Evolutionary conservation across 2,797 vertebrate genomes (phyloP).

Genomic region (Carduelis carduelis): DNA sequence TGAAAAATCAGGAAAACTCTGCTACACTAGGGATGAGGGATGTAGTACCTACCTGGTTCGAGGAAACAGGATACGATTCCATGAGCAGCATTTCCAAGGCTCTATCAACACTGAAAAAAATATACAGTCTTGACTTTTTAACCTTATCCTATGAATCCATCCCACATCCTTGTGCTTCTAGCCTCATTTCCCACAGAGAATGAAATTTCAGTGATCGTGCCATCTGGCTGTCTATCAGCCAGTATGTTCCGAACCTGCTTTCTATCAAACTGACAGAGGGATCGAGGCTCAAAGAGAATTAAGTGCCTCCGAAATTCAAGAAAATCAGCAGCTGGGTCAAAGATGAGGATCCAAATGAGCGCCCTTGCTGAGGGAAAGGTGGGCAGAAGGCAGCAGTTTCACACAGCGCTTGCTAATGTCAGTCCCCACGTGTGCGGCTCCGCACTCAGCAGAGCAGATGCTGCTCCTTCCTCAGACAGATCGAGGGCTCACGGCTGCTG

Average conservation of each 20-base stretch:
- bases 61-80: neutral
- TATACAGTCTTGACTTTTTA: neutral
- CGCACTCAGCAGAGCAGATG: neutral
- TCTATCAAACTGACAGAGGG: slow-evolving; percentile 42
- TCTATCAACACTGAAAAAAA: neutral
- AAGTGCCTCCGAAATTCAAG: neutral
- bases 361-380: neutral
- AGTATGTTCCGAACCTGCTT: slow-evolving; percentile 42
- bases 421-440: neutral
- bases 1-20: neutral
- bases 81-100: neutral
- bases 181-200: slow-evolving; percentile 34
- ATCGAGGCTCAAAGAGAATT: neutral
- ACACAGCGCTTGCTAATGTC: neutral
- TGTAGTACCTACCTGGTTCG: neutral
- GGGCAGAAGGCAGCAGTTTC: neutral
- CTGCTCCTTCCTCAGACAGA: neutral
- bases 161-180: slow-evolving; percentile 22
- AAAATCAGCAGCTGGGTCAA: slow-evolving; percentile 4
- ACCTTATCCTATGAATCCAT: slow-evolving; percentile 9
- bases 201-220: slow-evolving; percentile 34
- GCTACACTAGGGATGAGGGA: neutral
- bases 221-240: slow-evolving; percentile 55
- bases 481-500: neutral
- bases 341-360: neutral